Evolutionary conservation across 2,797 vertebrate genomes (phyloP).

Genomic region (Leptodactylus fallax): DNA sequence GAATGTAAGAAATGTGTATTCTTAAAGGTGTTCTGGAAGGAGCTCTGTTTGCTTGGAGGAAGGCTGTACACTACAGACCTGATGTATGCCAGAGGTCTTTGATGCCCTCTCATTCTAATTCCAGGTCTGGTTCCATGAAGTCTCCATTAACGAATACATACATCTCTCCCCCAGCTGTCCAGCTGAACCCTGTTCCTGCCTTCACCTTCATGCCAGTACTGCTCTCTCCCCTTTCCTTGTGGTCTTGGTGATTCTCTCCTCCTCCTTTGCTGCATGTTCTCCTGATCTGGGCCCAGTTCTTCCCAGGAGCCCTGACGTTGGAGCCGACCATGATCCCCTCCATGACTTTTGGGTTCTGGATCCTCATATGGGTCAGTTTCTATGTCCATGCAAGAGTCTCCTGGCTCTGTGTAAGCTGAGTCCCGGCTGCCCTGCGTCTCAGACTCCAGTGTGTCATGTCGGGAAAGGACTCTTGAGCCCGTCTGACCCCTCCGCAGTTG

Average conservation of each 20-base stretch:
- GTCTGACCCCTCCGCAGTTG: conserved; percentile 76
- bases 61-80: conserved; percentile 52
- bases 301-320: conserved; percentile 87
- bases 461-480: conserved; percentile 82
- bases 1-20: conserved; percentile 17
- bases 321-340: conserved; percentile 70
- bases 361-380: conserved; percentile 94
- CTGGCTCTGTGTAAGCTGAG: conserved; percentile 91
- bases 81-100: conserved; percentile 62
- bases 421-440: conserved; percentile 92
- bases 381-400: conserved; percentile 93
- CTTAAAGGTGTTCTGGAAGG: conserved; percentile 33
- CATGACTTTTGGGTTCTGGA: conserved; percentile 81
- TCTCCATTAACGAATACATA: conserved; percentile 71
- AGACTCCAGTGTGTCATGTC: conserved; percentile 94
- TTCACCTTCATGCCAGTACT: conserved; percentile 83
- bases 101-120: conserved; percentile 34
- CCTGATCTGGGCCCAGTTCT: conserved; percentile 84
- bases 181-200: conserved; percentile 76
- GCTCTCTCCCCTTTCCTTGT: conserved; percentile 85
- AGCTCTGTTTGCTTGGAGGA: conserved; percentile 33
- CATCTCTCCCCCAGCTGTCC: conserved; percentile 77
- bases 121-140: conserved; percentile 14
- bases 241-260: conserved; percentile 71
- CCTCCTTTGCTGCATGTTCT: conserved; percentile 83